These are phyloP conservation scores for Parus major DNA, from an alignment of 2,113 vertebrate species.

Conservation along the genomic window DNA sequence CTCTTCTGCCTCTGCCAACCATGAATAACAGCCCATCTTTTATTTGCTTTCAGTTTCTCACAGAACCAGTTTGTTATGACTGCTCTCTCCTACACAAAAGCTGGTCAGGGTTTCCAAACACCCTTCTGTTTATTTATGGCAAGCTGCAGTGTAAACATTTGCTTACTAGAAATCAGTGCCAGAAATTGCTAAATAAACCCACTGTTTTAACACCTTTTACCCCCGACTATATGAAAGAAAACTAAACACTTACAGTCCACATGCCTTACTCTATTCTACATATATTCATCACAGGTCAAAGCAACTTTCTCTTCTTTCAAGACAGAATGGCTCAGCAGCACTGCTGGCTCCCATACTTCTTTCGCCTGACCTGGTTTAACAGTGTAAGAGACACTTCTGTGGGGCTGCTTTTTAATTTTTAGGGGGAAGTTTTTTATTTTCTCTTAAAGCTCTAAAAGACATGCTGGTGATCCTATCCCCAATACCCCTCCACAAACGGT, in stretches of 20 bases:
- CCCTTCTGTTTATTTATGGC: constrained; percentile 32
- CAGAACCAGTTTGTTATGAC: constrained; percentile 50
- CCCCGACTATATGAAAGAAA: neutral
- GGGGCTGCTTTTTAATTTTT: neutral
- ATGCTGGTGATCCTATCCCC: neutral
- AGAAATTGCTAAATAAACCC: constrained; percentile 11
- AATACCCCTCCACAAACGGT: neutral
- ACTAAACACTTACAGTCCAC: neutral
- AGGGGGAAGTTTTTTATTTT: neutral
- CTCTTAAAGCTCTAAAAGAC: neutral
- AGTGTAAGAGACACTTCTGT: neutral
- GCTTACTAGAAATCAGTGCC: neutral
- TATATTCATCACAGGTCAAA: neutral
- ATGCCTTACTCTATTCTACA: neutral
- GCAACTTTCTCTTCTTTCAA: neutral
- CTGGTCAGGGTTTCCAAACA: constrained; percentile 40
- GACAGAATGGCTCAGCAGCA: neutral
- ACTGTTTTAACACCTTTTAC: constrained; percentile 9
- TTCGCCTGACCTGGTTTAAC: neutral
- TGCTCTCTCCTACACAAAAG: constrained; percentile 65
- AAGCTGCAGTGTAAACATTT: constrained; percentile 16
- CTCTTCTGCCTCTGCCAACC: neutral
- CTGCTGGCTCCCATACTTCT: neutral
- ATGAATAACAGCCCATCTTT: constrained; percentile 43
- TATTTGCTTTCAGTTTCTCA: constrained; percentile 58